Evolutionary conservation across 2,113 vertebrate genomes (phyloP), one percentile per base, ranked within the genome.

Genomic region (Parotia lawesii): DNA sequence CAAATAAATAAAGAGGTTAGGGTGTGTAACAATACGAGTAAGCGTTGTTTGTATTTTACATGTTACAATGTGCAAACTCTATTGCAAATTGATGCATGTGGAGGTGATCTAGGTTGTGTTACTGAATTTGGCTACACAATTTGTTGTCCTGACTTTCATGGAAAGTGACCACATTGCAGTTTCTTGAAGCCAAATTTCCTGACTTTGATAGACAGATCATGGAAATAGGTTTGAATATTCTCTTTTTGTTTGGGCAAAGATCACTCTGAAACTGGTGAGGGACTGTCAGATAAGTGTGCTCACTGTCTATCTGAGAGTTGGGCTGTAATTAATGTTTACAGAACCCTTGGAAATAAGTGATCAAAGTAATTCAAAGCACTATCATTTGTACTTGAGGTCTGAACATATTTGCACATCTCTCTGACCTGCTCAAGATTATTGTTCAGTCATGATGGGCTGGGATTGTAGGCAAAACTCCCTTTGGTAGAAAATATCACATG

Each of bases 41-140:
- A 89, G 5, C 4, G 18, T 35, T 82, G 6, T 31, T 12, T 76
- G 45, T 27, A 51, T 64, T 22, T 50, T 38, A 37, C 4, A n/a
- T 1, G 1, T 35, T 57, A 24, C 3, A 35, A 1, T 0, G 2
- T 28, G 10, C 25, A 78, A 76, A 80, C 13, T n/a, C 16, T 37
- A 13, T 18, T 70, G 17, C 12, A 50, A 29, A 38, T 15, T 62
- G 9, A 28, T 58, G 12, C 14, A 62, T n/a, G 20, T 45, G 44
- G n/a, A 79, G 6, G 16, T 77, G 35, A 65, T 35, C 18, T 54
- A n/a, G 8, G 4, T 42, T 58, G 42, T 1, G 0, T 35, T 85
- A 67, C 27, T 87, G 58, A 75, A 60, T 67, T 50, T 82, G 17
- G 10, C 5, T 38, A 33, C 20, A 25, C 5, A 45, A 4, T 58